Evolutionary conservation across 2,797 vertebrate species (phyloP), one percentile per base, ranked within the genome.

Genomic region (Chelon auratus): DNA sequence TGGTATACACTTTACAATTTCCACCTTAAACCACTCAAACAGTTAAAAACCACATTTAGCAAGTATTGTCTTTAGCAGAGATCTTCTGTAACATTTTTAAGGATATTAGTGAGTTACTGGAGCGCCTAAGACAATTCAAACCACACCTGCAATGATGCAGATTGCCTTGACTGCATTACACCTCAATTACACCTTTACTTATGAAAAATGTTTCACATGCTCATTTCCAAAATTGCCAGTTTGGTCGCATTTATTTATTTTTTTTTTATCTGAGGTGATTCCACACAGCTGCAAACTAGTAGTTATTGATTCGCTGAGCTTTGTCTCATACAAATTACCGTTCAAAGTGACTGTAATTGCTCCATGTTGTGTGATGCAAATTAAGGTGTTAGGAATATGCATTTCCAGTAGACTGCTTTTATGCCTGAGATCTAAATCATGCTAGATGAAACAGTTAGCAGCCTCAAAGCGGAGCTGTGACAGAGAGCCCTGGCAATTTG

Each of bases 401-500:
- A 65, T 87, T 90, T 87, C 78, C 68, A 59, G 72, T 67, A 53
- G 68, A 81, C 68, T 85, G 76, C 81, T 89, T 89, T 83, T 79
- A 82, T 56, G 88, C 79, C 80, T 62, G 37, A 83, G 88, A 90
- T 92, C 83, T 92, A 91, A 93, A 93, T 93, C 89, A 88, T 53
- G 47, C 78, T 73, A 86, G 88, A 91, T 91, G 89, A 92, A 93
- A 89, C 84, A 62, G 87, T 92, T 87, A 88, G 83, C 81, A 68
- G 84, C 76, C 85, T 91, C 71, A 81, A 84, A 92, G 90, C 89
- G 83, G 87, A 75, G 88, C 89, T 77, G 86, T 91, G 91, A 93
- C 89, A 86, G 90, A 88, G 86, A 75, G 84, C 78, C 83, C 79
- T 82, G 89, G 88, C 88, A 90, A 93, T 94, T 92, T 90, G 92